These are phyloP conservation scores for Sarcoramphus papa DNA, from an alignment of 2,797 vertebrate species.

Conservation along the genomic window DNA sequence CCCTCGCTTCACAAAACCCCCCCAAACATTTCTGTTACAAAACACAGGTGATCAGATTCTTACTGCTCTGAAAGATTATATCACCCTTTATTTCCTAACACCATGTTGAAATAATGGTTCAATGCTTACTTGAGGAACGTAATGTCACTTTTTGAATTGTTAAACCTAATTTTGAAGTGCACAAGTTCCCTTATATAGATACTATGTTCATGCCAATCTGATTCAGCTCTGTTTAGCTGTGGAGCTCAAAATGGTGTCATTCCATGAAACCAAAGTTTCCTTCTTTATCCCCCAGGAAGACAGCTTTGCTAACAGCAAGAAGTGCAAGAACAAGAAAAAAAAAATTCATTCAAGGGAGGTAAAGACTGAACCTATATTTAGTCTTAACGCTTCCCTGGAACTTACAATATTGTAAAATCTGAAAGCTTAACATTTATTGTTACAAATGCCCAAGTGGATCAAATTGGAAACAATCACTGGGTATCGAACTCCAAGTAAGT, in stretches of 20 bases:
- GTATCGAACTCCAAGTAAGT: conserved; percentile 47
- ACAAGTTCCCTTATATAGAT: not conserved
- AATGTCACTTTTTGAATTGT: not conserved
- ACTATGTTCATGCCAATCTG: not conserved
- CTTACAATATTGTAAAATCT: conserved; percentile 25
- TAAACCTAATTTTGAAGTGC: not conserved
- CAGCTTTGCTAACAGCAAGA: not conserved
- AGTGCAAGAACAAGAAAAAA: not conserved
- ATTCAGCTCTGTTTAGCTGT: not conserved
- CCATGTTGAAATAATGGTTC: not conserved
- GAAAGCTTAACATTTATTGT: conserved; percentile 44
- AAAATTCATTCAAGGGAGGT: not conserved
- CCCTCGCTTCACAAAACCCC: not conserved
- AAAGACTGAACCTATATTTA: conserved; percentile 4
- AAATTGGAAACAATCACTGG: conserved; percentile 40
- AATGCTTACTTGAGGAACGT: not conserved
- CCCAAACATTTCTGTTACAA: not conserved
- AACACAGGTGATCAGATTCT: not conserved
- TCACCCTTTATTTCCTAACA: not conserved
- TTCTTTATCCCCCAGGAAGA: not conserved
- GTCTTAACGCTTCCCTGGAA: not conserved
- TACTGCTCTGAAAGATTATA: not conserved
- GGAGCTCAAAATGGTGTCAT: not conserved
- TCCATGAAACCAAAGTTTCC: not conserved
- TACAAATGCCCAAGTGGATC: conserved; percentile 47